Conservation (phyloP, 1,140 invertebrate genomes). For the Oscheius sp. region DNA sequence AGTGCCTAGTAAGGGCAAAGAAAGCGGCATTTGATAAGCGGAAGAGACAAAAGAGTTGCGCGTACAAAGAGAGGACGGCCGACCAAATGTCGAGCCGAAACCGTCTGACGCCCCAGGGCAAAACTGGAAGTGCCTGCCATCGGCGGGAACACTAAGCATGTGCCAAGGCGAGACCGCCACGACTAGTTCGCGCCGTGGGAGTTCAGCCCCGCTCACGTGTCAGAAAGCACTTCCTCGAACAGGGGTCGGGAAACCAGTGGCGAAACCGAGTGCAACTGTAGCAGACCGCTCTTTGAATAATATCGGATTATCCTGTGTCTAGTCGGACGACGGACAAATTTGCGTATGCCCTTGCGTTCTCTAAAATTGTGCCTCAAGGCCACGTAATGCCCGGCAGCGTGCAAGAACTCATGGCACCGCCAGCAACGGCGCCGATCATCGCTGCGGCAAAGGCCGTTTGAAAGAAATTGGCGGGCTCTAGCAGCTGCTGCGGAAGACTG, state of each 20-base stretch:
- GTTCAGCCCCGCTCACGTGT: slow-evolving; percentile 1
- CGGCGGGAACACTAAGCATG: slow-evolving; percentile 9
- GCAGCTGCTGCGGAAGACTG: not conserved
- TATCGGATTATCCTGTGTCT: not conserved
- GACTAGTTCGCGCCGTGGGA: slow-evolving; percentile 10
- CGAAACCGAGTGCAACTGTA: not conserved
- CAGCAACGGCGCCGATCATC: not conserved
- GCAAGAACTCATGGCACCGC: slow-evolving; percentile 9
- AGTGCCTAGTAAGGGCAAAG: too few species aligned
- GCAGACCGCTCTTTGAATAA: not conserved
- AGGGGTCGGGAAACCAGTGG: not conserved
- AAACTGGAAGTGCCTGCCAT: slow-evolving; percentile 11
- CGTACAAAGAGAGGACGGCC: not conserved
- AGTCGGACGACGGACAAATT: not conserved
- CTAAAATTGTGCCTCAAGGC: slow-evolving; percentile 3
- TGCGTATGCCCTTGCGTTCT: not conserved
- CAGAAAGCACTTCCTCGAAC: not conserved
- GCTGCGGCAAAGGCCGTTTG: not conserved
- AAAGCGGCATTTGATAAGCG: not conserved
- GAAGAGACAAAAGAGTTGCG: not conserved
- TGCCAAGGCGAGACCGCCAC: slow-evolving; percentile 5
- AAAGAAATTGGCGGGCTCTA: not conserved
- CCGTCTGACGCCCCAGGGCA: slow-evolving; percentile 1
- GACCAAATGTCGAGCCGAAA: not conserved
- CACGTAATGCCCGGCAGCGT: not conserved